Evolutionary conservation across 2,888 invertebrate genomes (phyloP), one percentile per base, ranked within the genome.

Genomic region (Hemaris fuciformis): DNA sequence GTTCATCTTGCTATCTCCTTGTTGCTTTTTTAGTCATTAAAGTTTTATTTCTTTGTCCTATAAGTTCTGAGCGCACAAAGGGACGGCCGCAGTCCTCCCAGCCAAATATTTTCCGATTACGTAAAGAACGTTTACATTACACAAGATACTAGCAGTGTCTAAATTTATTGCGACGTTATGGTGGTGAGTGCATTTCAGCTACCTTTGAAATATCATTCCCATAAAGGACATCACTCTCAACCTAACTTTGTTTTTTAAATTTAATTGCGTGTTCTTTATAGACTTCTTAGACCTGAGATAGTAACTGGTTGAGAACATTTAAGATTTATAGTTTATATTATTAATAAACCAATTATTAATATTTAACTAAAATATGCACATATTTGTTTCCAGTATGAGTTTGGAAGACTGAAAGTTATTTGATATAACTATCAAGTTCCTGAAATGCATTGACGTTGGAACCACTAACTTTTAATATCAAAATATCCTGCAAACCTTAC

Each of bases 151-250:
- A 78, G 83, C 83, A 80, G 77, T 83, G 81, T 88, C 87, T 83
- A 78, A 84, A 89, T 89, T 89, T 89, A 88, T 87, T 80, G 79
- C 82, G 70, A 79, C 78, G 83, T 84, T 86, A 85, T 77, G 80
- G 82, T 83, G 82, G 84, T 76, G 84, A 87, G 85, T 87, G 88
- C 87, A 88, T 82, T 81, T 73, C 70, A 67, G 72, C 77, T 79
- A 75, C 74, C 76, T 74, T 66, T 43, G 57, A 60, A 53, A 66
- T 41, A 63, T 57, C 60, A 72, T 68, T 84, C 80, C 57, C 69
- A 75, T 73, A 64, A 79, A 69, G 65, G 77, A 62, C 57, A 42
- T 18, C 5, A 25, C n/a, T 1, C 57, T 61, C 31, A 57, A 61
- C 59, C 56, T 13, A 22, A 20, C 31, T 48, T 38, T 56, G 20